Evolutionary conservation across 2,113 vertebrate species (phyloP).

Genomic region (Gracilinanus agilis): DNA sequence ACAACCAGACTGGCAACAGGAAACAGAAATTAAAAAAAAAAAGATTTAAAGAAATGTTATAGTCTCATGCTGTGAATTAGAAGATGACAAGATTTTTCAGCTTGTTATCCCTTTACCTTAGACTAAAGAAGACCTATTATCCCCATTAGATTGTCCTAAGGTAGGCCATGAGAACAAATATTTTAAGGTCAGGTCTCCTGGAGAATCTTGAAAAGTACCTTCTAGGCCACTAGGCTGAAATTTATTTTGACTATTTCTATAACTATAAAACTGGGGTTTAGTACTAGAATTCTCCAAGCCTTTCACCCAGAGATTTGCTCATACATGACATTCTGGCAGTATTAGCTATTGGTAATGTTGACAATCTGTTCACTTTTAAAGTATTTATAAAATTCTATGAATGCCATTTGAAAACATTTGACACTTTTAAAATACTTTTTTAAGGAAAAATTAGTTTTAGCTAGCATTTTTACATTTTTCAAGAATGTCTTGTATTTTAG

Average conservation of each 20-base stretch:
- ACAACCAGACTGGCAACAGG: constrained; percentile 62
- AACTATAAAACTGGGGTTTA: neutral
- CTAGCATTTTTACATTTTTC: too few relatives aligned
- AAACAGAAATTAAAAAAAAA: constrained; percentile 77
- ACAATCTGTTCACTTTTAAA: too few relatives aligned
- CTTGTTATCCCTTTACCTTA: constrained; percentile 67
- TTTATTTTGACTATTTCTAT: constrained; percentile 10
- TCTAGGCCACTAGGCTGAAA: constrained; percentile 53
- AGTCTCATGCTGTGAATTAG: constrained; percentile 64
- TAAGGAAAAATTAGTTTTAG: too few relatives aligned
- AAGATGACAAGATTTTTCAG: constrained; percentile 67
- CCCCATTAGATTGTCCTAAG: constrained; percentile 63
- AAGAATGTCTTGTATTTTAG: too few relatives aligned
- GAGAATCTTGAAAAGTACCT: constrained; percentile 50
- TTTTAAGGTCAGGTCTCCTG: constrained; percentile 51
- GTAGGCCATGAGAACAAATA: constrained; percentile 75
- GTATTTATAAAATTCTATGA: too few relatives aligned
- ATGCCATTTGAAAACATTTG: too few relatives aligned
- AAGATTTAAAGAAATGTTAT: constrained; percentile 67
- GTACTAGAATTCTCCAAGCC: neutral
- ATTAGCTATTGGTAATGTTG: constrained; percentile 9
- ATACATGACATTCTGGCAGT: too few relatives aligned
- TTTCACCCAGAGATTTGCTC: too few relatives aligned
- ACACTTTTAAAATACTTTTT: too few relatives aligned
- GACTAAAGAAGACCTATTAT: constrained; percentile 73